Evolutionary conservation across 2,113 vertebrate genomes (phyloP).

Genomic region (Eptesicus fuscus): DNA sequence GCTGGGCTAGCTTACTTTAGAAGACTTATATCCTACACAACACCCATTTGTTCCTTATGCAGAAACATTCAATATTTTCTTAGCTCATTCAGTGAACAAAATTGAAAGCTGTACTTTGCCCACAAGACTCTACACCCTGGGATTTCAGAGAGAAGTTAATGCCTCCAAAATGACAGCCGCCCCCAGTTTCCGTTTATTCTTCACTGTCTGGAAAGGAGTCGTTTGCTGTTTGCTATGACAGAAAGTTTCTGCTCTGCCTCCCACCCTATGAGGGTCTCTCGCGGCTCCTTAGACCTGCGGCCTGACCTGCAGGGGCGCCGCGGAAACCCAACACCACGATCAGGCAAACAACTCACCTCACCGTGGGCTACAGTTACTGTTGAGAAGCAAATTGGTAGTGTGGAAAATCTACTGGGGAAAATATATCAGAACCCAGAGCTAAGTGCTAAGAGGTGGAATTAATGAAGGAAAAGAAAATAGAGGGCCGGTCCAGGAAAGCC

Average conservation of each 20-base stretch:
- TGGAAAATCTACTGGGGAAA: conserved; percentile 29
- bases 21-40: not conserved
- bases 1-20: not conserved
- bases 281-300: not conserved
- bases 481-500: not conserved
- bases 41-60: not conserved
- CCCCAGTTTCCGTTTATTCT: not conserved
- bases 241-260: not conserved
- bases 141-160: not conserved
- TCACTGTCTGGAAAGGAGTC: not conserved
- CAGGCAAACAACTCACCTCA: not conserved
- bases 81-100: not conserved
- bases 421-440: not conserved
- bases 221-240: not conserved
- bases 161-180: not conserved
- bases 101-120: not conserved
- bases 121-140: not conserved
- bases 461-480: conserved; percentile 31
- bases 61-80: not conserved
- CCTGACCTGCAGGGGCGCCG: not conserved
- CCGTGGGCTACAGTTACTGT: not conserved
- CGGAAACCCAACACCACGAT: not conserved
- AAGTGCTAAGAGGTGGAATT: conserved; percentile 36
- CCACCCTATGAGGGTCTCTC: not conserved
- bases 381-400: conserved; percentile 34